These are phyloP conservation scores for Omphaloscelis lunosa DNA, from an alignment of 2,888 invertebrate species.

Conservation along the genomic window DNA sequence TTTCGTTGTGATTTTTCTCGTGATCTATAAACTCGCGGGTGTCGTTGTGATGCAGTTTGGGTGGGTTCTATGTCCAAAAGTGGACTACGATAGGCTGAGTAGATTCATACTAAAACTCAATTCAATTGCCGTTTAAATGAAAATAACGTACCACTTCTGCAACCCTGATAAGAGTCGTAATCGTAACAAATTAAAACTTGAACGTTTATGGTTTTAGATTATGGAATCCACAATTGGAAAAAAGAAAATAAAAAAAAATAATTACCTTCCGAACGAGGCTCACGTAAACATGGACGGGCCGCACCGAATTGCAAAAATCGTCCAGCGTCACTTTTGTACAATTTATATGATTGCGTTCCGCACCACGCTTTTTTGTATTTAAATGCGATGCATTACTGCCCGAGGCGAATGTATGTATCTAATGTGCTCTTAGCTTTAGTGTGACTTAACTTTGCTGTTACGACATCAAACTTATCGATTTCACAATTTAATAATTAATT, in stretches of 20 bases:
- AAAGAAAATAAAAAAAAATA: neutral
- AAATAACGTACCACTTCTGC: neutral
- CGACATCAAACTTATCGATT: neutral
- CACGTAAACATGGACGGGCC: no score
- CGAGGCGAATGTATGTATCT: neutral
- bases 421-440: neutral
- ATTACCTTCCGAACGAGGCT: neutral
- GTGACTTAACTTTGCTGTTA: neutral
- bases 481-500: conserved; percentile 14
- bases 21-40: neutral
- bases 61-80: neutral
- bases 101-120: neutral
- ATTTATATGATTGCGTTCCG: neutral
- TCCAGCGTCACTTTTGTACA: neutral
- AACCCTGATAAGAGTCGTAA: conserved; percentile 23
- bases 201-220: neutral
- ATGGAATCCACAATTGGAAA: conserved; percentile 18
- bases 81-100: neutral
- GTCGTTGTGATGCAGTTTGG: neutral
- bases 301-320: neutral
- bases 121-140: neutral
- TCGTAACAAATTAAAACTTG: conserved; percentile 20
- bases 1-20: conserved; percentile 1
- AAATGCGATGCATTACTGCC: neutral
- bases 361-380: neutral